These are phyloP conservation scores for Microtus ochrogaster DNA, from an alignment of 2,113 vertebrate species.

Conservation along the genomic window DNA sequence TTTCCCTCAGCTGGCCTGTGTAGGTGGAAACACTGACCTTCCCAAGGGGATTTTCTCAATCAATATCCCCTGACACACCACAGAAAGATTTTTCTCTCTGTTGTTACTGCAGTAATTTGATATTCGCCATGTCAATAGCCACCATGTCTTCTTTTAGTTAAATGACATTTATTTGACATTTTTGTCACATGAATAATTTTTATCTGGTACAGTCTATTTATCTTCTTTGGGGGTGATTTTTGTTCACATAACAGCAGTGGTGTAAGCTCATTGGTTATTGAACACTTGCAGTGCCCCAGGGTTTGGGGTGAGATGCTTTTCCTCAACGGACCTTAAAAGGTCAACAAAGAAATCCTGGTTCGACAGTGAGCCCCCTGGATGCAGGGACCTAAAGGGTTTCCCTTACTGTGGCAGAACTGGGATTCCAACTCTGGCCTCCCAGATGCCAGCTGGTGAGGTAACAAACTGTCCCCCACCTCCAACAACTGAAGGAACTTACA, in stretches of 20 bases:
- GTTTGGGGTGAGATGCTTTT: not conserved
- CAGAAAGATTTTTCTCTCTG: slow-evolving; percentile 47
- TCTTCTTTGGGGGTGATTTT: slow-evolving; percentile 38
- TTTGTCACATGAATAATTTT: slow-evolving; percentile 63
- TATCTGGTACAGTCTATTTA: slow-evolving; percentile 2
- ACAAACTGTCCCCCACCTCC: not conserved
- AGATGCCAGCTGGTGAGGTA: not conserved
- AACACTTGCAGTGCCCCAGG: not conserved
- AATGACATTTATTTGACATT: slow-evolving; percentile 62
- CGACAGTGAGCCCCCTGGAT: not conserved
- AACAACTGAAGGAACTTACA: not conserved
- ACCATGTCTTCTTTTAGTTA: slow-evolving; percentile 55
- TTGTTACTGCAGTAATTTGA: slow-evolving; percentile 64
- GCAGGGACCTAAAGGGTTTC: not conserved
- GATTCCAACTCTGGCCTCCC: not conserved
- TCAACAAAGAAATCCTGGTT: not conserved
- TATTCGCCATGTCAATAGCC: slow-evolving; percentile 49
- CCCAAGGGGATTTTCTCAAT: slow-evolving; percentile 41
- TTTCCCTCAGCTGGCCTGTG: not conserved
- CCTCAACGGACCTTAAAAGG: not conserved
- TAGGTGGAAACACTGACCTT: slow-evolving; percentile 20
- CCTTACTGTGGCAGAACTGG: not conserved
- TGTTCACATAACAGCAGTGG: not conserved
- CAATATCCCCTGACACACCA: not conserved
- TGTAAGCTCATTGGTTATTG: not conserved